Percentiles rank a stretch among this genome's conserved stretches.
Evolutionary conservation across 2,113 vertebrate species (phyloP).

Genomic region (Prolemur simus): DNA sequence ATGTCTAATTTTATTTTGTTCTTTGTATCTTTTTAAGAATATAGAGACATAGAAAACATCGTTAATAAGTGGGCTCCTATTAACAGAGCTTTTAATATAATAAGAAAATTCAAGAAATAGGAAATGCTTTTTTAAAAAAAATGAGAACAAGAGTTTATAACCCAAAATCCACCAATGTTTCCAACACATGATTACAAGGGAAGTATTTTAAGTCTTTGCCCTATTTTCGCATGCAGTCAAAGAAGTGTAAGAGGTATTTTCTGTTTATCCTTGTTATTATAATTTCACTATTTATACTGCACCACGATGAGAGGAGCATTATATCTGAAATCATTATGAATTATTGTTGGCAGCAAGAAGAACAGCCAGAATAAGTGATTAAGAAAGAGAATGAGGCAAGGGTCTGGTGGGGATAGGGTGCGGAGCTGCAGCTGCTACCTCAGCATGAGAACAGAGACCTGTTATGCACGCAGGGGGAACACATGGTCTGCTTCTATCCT

Average conservation of each 20-base stretch:
- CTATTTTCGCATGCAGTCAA: slow-evolving; percentile 14
- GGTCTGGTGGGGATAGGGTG: slow-evolving; percentile 32
- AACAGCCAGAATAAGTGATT: slow-evolving; percentile 61
- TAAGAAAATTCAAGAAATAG: slow-evolving; percentile 34
- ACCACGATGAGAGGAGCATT: background rate
- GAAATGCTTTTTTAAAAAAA: background rate
- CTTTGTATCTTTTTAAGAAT: background rate
- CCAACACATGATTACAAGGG: background rate
- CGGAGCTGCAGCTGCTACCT: slow-evolving; percentile 45
- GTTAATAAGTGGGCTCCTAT: background rate
- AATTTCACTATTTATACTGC: slow-evolving; percentile 27
- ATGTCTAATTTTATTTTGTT: background rate
- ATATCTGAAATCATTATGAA: slow-evolving; percentile 48
- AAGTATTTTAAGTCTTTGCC: slow-evolving; percentile 34
- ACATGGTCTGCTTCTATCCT: slow-evolving; percentile 51
- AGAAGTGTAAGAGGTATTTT: background rate
- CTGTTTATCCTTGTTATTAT: background rate
- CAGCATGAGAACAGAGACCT: slow-evolving; percentile 61
- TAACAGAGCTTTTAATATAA: slow-evolving; percentile 38
- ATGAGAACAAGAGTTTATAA: background rate
- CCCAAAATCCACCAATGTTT: background rate
- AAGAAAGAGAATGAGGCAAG: slow-evolving; percentile 41
- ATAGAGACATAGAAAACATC: background rate
- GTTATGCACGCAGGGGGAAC: background rate
- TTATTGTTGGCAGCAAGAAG: slow-evolving; percentile 57